Conservation (phyloP, 2,888 invertebrate genomes). For the Ectemnius continuus region DNA sequence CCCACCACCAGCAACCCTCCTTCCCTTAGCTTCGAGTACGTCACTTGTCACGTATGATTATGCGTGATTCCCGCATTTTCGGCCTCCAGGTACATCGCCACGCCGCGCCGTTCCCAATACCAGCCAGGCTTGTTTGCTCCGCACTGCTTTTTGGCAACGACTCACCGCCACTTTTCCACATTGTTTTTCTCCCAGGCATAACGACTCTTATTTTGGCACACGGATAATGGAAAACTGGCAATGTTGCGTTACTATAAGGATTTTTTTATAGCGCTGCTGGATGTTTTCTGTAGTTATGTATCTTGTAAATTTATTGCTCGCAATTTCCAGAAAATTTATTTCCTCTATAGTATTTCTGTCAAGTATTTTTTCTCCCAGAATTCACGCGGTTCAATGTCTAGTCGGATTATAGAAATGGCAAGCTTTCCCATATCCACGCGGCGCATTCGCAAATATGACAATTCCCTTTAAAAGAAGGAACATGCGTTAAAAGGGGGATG, state of each 20-base stretch:
- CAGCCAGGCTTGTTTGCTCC: conserved; percentile 26
- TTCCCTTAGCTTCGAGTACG: conserved; percentile 45
- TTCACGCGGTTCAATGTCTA: neutral
- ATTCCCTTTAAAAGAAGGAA: too few relatives aligned
- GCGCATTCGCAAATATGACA: neutral
- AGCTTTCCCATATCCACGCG: neutral
- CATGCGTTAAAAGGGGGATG: too few relatives aligned
- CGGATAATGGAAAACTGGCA: too few relatives aligned
- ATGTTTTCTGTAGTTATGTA: too few relatives aligned
- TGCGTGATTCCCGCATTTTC: conserved; percentile 65
- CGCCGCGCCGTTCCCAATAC: conserved; percentile 37
- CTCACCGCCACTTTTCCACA: conserved; percentile 38
- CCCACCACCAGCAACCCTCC: conserved; percentile 60
- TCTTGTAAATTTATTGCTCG: too few relatives aligned
- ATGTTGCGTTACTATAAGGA: too few relatives aligned
- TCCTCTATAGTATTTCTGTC: too few relatives aligned
- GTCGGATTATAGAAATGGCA: neutral
- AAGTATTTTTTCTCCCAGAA: neutral
- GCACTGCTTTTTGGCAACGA: conserved; percentile 25
- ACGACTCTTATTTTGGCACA: too few relatives aligned
- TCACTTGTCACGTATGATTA: conserved; percentile 74
- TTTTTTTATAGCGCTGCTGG: too few relatives aligned
- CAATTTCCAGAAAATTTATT: too few relatives aligned
- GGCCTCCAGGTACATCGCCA: conserved; percentile 36
- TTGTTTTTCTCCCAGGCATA: conserved; percentile 6